phyloP scores from a whole-genome alignment of 1,140 invertebrate genomes.

The Limonius californicus region DNA sequence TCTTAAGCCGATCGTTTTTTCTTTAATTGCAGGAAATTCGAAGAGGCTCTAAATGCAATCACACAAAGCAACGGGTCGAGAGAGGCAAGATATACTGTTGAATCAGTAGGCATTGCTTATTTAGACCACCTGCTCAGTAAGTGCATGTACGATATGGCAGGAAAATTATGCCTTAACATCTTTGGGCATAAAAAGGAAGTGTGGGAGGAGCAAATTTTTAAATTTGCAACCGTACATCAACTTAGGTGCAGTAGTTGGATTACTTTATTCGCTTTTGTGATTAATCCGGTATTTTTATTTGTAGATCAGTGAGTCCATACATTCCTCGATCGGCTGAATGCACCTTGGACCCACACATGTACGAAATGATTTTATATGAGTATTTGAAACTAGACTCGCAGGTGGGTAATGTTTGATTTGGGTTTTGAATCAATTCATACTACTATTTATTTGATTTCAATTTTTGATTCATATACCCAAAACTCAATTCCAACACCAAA shows the following conservation, averaged over 20 bases:
- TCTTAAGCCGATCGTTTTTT: too few species aligned
- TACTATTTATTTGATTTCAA: too few species aligned
- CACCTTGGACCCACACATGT: conserved; percentile 78
- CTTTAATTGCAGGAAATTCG: conserved; percentile 58
- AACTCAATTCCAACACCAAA: too few species aligned
- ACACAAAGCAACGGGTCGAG: conserved; percentile 46
- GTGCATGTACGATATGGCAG: conserved; percentile 77
- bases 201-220: conserved; percentile 93
- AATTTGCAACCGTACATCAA: conserved; percentile 83
- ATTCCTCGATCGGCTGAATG: conserved; percentile 66
- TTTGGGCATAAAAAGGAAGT: conserved; percentile 77
- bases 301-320: conserved; percentile 77
- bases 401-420: too few species aligned
- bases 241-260: conserved; percentile 58
- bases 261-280: not conserved
- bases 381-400: conserved; percentile 83
- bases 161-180: conserved; percentile 75
- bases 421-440: too few species aligned
- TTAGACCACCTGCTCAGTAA: conserved; percentile 76
- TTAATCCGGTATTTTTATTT: too few species aligned
- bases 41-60: conserved; percentile 77
- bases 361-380: conserved; percentile 94
- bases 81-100: conserved; percentile 55
- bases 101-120: conserved; percentile 77
- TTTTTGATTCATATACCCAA: too few species aligned